Evolutionary conservation across 2,797 vertebrate species (phyloP).

Genomic region (Artibeus lituratus): DNA sequence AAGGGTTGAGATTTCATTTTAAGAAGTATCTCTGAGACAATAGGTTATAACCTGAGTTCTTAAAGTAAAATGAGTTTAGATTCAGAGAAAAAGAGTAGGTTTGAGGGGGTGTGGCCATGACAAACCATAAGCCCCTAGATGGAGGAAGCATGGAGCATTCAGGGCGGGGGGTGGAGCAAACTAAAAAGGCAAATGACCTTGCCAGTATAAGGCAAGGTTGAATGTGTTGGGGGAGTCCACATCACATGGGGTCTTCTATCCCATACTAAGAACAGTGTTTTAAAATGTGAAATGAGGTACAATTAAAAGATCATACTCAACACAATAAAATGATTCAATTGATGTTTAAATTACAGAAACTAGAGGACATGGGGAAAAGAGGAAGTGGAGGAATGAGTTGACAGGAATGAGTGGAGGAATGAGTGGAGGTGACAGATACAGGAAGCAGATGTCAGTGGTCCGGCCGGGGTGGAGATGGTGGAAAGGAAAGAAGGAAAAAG

Average conservation of each 20-base stretch:
- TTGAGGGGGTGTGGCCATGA: background rate
- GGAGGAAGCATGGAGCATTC: background rate
- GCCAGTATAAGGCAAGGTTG: background rate
- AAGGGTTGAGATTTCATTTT: background rate
- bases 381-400: background rate
- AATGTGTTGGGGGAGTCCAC: background rate
- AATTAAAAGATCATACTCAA: background rate
- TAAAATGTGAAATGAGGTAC: background rate
- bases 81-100: background rate
- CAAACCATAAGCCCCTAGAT: background rate
- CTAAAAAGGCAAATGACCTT: background rate
- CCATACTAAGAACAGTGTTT: background rate
- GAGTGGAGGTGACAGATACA: background rate
- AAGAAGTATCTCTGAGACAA: background rate
- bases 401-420: background rate
- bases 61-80: background rate
- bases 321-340: background rate
- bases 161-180: too few species aligned
- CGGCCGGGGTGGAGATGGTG: background rate
- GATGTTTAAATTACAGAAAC: background rate
- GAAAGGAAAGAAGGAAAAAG: background rate
- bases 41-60: background rate
- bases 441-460: background rate
- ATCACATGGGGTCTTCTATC: background rate
- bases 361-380: background rate